These are phyloP conservation scores for Dasyornis broadbenti DNA, from an alignment of 2,113 vertebrate species.

Conservation along the genomic window DNA sequence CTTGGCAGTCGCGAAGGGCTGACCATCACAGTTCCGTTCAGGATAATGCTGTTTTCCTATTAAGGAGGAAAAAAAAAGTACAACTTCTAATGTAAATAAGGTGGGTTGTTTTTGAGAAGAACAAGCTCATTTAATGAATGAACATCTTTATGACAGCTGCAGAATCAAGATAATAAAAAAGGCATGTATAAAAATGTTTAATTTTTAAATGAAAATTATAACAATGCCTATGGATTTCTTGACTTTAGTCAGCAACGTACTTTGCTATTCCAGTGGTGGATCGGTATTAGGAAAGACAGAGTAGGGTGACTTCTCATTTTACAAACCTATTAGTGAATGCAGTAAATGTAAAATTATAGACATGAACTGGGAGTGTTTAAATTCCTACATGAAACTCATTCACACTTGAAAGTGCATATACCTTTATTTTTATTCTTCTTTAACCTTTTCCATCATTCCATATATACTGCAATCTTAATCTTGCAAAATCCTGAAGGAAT, in stretches of 20 bases:
- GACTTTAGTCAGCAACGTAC: not conserved
- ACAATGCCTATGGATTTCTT: not conserved
- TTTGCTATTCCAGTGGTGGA: not conserved
- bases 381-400: not conserved
- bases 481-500: not conserved
- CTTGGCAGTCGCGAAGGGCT: conserved; percentile 84
- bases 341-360: not conserved
- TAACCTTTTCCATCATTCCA: not conserved
- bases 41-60: conserved; percentile 92
- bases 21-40: conserved; percentile 93
- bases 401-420: not conserved
- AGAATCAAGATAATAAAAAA: not conserved
- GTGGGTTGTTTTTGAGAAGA: not conserved
- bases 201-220: not conserved
- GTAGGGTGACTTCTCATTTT: not conserved
- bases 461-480: not conserved
- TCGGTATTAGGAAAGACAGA: not conserved
- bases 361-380: not conserved
- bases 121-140: not conserved
- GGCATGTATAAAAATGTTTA: not conserved
- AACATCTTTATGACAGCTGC: not conserved
- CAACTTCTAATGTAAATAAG: not conserved
- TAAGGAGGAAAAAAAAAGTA: not conserved
- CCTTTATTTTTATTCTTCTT: not conserved
- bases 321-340: not conserved